Evolutionary conservation across 2,797 vertebrate genomes (phyloP), one percentile per base, ranked within the genome.

Genomic region (Synanceia verrucosa): DNA sequence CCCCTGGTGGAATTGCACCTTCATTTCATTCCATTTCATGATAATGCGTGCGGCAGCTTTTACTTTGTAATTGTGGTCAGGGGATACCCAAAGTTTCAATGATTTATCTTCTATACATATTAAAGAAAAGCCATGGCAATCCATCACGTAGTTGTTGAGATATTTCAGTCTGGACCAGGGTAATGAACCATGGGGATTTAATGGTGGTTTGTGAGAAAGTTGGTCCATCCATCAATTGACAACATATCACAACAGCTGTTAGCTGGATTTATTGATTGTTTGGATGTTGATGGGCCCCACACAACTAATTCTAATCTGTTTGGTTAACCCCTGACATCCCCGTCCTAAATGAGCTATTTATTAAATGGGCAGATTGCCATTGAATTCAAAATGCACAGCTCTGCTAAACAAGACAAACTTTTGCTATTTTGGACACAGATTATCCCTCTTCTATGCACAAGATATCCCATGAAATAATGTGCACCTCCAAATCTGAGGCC

Each of bases 261-360:
- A 19, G 6, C 9, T 21, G 41, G 41, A 43, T 43, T 43, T 43
- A 43, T 19, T 43, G 41, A 43, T 43, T 18, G 41, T n/a, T 14
- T 43, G 41, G 14, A 19, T 43, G 41, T 33, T 37, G 3, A 16
- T 3, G 7, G 41, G 58, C 36, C 21, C n/a, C 3, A 16, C 34
- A 74, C 13, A 61, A 47, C 65, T 37, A 59, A 62, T 51, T 11
- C 24, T 56, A 2, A 55, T 71, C 11, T 69, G 51, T 76, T 53
- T n/a, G 52, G 6, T 21, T 28, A 51, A 23, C 6, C 51, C 9
- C 12, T 68, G 58, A 68, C 47, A 29, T 2, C 65, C 68, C n/a
- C 14, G 11, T n/a, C n/a, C 57, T 26, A 28, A 60, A 39, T 21
- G 46, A 44, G 37, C 33, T 12, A 34, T n/a, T 66, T 64, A 61